These are phyloP conservation scores for Chrysotoxum bicinctum DNA, from an alignment of 2,888 invertebrate species.

Conservation along the genomic window DNA sequence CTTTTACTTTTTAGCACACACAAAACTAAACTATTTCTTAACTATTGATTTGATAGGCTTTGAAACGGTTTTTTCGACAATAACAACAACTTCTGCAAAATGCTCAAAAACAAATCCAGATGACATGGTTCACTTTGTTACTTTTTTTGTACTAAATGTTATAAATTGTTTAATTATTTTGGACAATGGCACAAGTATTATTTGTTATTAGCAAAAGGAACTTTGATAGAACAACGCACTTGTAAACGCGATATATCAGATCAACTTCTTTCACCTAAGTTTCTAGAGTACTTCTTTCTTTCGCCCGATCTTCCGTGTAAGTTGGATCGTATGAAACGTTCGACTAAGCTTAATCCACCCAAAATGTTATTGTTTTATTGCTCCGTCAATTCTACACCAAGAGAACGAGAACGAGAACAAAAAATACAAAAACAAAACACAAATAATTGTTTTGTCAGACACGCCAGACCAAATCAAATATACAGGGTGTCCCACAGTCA, in stretches of 20 bases:
- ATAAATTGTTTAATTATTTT: conserved; percentile 16
- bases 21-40: conserved; percentile 36
- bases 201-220: conserved; percentile 55
- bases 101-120: conserved; percentile 80
- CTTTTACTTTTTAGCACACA: not conserved
- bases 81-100: conserved; percentile 73
- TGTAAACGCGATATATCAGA: conserved; percentile 55
- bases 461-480: conserved; percentile 20
- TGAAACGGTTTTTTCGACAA: conserved; percentile 42
- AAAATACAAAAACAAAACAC: conserved; percentile 38
- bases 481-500: too few species aligned
- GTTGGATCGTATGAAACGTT: conserved; percentile 55
- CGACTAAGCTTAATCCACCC: conserved; percentile 64
- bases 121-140: conserved; percentile 76
- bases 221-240: conserved; percentile 69
- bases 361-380: conserved; percentile 70
- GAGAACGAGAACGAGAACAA: conserved; percentile 40
- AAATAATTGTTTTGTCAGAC: conserved; percentile 44
- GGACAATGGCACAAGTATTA: conserved; percentile 38
- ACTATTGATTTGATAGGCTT: conserved; percentile 39
- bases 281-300: conserved; percentile 33
- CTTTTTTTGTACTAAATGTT: not conserved
- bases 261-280: conserved; percentile 65
- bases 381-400: conserved; percentile 21
- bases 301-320: conserved; percentile 67